These are phyloP conservation scores for Drosophila punjabiensis DNA, from an alignment of 1,140 invertebrate species.

Conservation along the genomic window DNA sequence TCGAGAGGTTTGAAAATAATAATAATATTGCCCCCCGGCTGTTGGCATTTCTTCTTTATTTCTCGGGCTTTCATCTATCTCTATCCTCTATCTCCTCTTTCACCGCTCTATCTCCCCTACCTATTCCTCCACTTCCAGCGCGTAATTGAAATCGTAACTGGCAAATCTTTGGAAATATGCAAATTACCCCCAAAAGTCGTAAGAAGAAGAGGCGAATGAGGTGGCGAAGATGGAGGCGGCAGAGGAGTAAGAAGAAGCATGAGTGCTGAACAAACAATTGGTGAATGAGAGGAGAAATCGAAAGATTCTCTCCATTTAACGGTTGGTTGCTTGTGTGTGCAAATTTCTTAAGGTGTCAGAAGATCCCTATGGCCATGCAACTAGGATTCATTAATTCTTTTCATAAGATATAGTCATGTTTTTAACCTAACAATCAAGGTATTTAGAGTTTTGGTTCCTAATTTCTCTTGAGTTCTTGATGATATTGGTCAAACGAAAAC, in stretches of 20 bases:
- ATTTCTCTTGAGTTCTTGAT: not conserved
- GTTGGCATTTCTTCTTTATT: conserved; percentile 20
- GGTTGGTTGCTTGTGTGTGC: not conserved
- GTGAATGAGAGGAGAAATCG: conserved; percentile 13
- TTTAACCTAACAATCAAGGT: not conserved
- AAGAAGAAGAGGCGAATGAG: conserved; percentile 12
- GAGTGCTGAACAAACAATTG: conserved; percentile 36
- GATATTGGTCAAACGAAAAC: conserved; percentile 45
- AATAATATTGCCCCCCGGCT: conserved; percentile 32
- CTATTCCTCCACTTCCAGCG: conserved; percentile 1
- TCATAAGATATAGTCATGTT: not conserved
- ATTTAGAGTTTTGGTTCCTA: not conserved
- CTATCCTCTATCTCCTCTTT: conserved; percentile 17
- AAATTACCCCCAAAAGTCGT: conserved; percentile 31
- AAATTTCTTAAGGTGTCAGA: not conserved
- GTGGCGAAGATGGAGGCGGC: conserved; percentile 40
- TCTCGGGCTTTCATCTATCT: conserved; percentile 22
- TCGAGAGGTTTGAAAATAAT: conserved; percentile 24
- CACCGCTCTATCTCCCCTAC: not conserved
- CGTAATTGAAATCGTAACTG: conserved; percentile 44
- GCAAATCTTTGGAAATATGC: conserved; percentile 60
- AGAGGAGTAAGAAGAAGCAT: conserved; percentile 14
- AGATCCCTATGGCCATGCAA: not conserved
- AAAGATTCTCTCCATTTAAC: not conserved
- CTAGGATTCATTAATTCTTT: not conserved